These are phyloP conservation scores for Rutpela maculata DNA, from an alignment of 2,888 invertebrate species.

Conservation along the genomic window DNA sequence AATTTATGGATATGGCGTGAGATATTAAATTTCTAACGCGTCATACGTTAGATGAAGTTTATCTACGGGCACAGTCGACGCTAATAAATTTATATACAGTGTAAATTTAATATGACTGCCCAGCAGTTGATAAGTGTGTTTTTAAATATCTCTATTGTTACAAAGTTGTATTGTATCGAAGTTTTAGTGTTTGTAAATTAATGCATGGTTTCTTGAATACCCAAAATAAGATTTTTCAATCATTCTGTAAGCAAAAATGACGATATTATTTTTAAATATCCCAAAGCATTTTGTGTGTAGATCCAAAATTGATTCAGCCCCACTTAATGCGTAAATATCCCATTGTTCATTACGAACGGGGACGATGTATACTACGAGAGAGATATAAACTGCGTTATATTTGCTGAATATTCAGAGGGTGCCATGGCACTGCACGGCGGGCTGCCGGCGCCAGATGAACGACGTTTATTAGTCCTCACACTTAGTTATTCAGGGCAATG, in stretches of 20 bases:
- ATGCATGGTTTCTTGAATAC: no score
- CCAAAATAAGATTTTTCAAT: no score
- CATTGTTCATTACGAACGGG: conserved; percentile 31
- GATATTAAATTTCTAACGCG: conserved; percentile 32
- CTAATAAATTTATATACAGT: conserved; percentile 19
- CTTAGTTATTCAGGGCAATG: conserved; percentile 38
- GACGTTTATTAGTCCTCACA: conserved; percentile 37
- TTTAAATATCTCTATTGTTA: neutral
- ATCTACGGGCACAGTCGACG: conserved; percentile 8
- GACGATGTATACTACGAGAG: neutral
- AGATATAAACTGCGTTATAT: conserved; percentile 22
- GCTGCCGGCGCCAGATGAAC: conserved; percentile 45
- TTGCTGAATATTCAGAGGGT: conserved; percentile 34
- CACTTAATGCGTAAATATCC: conserved; percentile 33
- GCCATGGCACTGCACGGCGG: conserved; percentile 18
- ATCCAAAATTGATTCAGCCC: neutral
- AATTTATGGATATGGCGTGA: conserved; percentile 34
- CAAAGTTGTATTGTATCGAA: neutral
- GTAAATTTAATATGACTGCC: conserved; percentile 5
- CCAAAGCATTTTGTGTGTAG: conserved; percentile 24
- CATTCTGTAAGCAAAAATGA: no score
- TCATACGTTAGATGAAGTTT: conserved; percentile 8
- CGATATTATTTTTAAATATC: no score
- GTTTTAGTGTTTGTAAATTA: no score
- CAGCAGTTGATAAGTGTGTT: neutral